Percentiles rank a stretch among this genome's conserved stretches.
Evolutionary conservation across 37 sponge, comb jelly and placozoan species (phyloP).

Genomic region (Tethya wilhelma): DNA sequence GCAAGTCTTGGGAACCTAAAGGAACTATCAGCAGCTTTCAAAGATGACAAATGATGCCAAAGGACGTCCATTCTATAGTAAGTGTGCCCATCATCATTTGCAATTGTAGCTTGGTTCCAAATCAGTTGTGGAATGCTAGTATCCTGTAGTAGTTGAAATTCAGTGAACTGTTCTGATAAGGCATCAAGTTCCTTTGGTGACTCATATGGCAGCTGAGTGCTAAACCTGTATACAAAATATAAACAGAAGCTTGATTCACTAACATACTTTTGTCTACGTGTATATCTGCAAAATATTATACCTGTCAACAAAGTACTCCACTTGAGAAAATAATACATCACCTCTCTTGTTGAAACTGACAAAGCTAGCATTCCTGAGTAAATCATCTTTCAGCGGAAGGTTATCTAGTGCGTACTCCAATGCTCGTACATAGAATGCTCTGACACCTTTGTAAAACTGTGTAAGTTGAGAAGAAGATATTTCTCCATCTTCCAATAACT

Average conservation of each 20-base stretch:
- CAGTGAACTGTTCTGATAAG: slow-evolving; percentile 20
- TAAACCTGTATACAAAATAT: not conserved
- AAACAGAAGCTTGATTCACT: too few relatives aligned
- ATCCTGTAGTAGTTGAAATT: slow-evolving; percentile 16
- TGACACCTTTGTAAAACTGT: slow-evolving; percentile 15
- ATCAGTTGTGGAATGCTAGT: slow-evolving; percentile 12
- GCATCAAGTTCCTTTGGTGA: slow-evolving; percentile 13
- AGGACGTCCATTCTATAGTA: slow-evolving; percentile 37
- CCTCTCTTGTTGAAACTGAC: too few relatives aligned
- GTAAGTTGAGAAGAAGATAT: not conserved
- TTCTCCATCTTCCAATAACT: slow-evolving; percentile 5
- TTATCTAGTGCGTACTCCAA: too few relatives aligned
- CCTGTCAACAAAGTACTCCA: too few relatives aligned
- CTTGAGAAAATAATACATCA: too few relatives aligned
- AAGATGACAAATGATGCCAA: slow-evolving; percentile 27
- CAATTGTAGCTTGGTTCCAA: slow-evolving; percentile 5
- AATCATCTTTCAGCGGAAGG: too few relatives aligned
- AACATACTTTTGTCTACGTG: too few relatives aligned
- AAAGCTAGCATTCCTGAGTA: too few relatives aligned
- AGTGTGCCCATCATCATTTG: slow-evolving; percentile 15
- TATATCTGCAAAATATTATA: too few relatives aligned
- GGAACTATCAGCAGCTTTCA: slow-evolving; percentile 21
- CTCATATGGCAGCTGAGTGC: slow-evolving; percentile 12
- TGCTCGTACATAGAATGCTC: slow-evolving; percentile 22
- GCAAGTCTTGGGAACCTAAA: slow-evolving; percentile 23